Conservation (phyloP, 2,888 invertebrate species). For the Pandemis cinnamomeana region DNA sequence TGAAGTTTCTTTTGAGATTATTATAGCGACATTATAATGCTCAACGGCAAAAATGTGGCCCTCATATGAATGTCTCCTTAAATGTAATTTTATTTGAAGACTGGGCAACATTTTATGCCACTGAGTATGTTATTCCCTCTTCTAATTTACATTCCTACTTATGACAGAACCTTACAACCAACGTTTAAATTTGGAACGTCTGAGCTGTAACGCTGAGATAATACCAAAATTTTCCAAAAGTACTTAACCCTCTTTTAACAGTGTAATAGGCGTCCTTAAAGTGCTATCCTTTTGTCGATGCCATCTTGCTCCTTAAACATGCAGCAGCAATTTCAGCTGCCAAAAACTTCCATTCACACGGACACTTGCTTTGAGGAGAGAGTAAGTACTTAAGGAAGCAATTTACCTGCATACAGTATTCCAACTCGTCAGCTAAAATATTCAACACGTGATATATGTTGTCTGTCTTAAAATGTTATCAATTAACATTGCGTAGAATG, state of each 20-base stretch:
- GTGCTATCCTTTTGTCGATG: conserved; percentile 47
- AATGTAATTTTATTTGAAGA: too few relatives aligned
- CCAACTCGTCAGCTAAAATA: background rate
- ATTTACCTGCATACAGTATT: conserved; percentile 23
- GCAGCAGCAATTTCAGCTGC: conserved; percentile 64
- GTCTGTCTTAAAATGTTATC: background rate
- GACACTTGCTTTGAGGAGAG: conserved; percentile 56
- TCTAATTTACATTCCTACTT: too few relatives aligned
- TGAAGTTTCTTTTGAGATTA: too few relatives aligned
- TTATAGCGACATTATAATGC: too few relatives aligned
- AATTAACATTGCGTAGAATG: background rate
- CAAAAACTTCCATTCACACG: conserved; percentile 60
- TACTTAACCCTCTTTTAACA: background rate
- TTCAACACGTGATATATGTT: background rate
- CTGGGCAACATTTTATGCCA: too few relatives aligned
- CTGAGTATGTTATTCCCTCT: too few relatives aligned
- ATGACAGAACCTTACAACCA: too few relatives aligned
- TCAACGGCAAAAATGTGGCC: too few relatives aligned
- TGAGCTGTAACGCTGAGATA: background rate
- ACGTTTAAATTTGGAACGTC: too few relatives aligned
- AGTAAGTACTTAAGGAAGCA: conserved; percentile 39
- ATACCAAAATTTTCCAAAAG: background rate
- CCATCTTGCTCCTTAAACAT: conserved; percentile 57
- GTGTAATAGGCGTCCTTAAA: conserved; percentile 23
- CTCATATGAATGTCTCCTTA: too few relatives aligned